Evolutionary conservation across 2,888 invertebrate genomes (phyloP), one percentile per base, ranked within the genome.

Genomic region (Lochmaea crataegi): DNA sequence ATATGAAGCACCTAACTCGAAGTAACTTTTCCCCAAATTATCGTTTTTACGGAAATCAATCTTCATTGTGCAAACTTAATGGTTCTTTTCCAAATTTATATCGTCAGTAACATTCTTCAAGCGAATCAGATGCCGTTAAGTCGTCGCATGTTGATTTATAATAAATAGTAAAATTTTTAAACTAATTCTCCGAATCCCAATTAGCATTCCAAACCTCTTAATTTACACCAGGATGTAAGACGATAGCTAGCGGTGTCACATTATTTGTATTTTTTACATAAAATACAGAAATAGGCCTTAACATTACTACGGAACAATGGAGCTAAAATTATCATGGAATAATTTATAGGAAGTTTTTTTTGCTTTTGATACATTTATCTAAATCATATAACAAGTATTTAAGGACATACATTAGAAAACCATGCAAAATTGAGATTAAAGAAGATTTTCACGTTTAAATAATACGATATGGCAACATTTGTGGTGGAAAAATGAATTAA

Each of bases 201-300:
- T 72, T 72, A 72, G 56, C 64, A 68, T 68, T 63, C 72, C 72
- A 41, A 16, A 72, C 63, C 51, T 58, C 45, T 53, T 56, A 64
- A 26, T 57, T 45, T 63, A 57, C 70, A 58, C 56, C 45, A 42
- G 56, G 26, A 48, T 64, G 68, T 56, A 72, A 72, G 18, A 45
- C 58, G 68, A 72, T 63, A 61, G 48, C 14, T 48, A 22, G 9
- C 67, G 18, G 53, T 64, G 67, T 67, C 72, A 72, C 56, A 67
- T 72, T 67, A 67, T 45, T 11, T 45, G 14, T 42, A 69, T 56
- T 56, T 70, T 64, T 57, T 48, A 64, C 7, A 64, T 26, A 56
- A 64, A 57, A 53, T 42, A 45, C 5, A 16, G 41, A 72, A 68
- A 67, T 56, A 26, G 22, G n/a, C 22, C 41, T 18, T 41, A 53